phyloP scores from a whole-genome alignment of 2,113 vertebrate genomes.

The Chlamydotis undulata region DNA sequence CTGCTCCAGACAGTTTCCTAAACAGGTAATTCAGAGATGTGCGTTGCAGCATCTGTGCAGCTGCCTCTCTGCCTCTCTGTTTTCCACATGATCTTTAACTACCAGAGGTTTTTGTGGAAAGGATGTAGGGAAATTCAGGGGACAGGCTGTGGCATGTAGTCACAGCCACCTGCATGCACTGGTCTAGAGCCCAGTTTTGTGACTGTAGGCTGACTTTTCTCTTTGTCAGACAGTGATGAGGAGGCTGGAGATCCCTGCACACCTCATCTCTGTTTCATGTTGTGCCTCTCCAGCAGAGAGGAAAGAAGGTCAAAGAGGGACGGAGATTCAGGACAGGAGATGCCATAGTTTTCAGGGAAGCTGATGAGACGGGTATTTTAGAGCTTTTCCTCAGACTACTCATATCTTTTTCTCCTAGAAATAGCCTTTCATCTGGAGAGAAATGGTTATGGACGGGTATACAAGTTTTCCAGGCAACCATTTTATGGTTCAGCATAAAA shows the following conservation, averaged over 20 bases:
- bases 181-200: background rate
- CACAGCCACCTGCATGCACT: background rate
- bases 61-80: background rate
- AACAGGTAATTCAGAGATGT: background rate
- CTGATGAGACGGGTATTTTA: background rate
- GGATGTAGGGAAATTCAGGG: background rate
- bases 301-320: background rate
- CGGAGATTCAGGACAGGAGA: background rate
- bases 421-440: background rate
- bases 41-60: background rate
- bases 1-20: background rate
- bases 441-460: background rate
- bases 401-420: background rate
- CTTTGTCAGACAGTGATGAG: background rate
- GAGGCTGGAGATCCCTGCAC: background rate
- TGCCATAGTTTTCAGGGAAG: background rate
- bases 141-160: background rate
- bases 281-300: background rate
- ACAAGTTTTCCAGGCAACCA: background rate
- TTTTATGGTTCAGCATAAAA: background rate
- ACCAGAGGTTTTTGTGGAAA: background rate
- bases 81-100: background rate
- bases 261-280: background rate
- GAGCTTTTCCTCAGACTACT: background rate
- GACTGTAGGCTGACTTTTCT: background rate